These are phyloP conservation scores for Myrmecophaga tridactyla DNA, from an alignment of 2,113 vertebrate genomes.

Conservation along the genomic window DNA sequence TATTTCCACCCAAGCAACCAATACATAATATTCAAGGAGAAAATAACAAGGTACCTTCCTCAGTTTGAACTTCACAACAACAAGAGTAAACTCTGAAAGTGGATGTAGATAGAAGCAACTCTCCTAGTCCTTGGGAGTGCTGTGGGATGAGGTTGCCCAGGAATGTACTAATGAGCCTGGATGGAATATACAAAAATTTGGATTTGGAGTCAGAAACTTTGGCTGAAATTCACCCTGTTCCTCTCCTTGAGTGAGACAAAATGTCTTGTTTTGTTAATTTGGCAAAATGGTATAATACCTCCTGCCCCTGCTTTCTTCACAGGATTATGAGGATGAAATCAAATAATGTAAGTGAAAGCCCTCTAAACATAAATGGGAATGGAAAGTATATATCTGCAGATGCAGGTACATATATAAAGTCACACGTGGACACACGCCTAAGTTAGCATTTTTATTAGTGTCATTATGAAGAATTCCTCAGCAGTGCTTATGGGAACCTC, in stretches of 20 bases:
- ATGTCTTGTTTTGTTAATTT: not conserved
- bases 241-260: not conserved
- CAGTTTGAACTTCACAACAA: not conserved
- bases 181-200: fast-evolving
- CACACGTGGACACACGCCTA: not conserved
- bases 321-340: not conserved
- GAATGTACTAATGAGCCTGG: not conserved
- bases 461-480: not conserved
- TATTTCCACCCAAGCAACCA: not conserved
- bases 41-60: not conserved
- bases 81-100: not conserved
- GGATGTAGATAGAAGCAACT: not conserved
- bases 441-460: not conserved
- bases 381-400: not conserved
- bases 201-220: not conserved
- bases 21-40: not conserved
- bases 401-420: not conserved
- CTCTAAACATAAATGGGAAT: not conserved
- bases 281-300: not conserved
- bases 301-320: not conserved
- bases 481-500: not conserved
- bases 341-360: not conserved
- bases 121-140: fast-evolving
- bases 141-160: fast-evolving
- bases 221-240: not conserved